phyloP scores from a whole-genome alignment of 2,113 vertebrate species.

The Neogale vison region DNA sequence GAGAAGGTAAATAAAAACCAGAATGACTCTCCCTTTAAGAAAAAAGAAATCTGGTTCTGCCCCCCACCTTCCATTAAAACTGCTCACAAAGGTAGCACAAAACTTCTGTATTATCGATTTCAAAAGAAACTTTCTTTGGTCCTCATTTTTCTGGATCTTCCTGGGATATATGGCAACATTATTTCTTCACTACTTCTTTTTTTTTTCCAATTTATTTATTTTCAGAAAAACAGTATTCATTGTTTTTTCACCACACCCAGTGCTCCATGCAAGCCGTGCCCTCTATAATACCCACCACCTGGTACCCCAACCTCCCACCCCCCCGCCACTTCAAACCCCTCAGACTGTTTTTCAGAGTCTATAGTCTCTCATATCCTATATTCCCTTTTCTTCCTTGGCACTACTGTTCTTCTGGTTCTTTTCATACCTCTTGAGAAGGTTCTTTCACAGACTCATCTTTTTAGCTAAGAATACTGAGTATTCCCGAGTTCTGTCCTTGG shows the following conservation, averaged over 20 bases:
- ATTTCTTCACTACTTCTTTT: neutral
- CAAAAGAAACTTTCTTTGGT: neutral
- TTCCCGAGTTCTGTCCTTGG: neutral
- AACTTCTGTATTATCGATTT: constrained; percentile 5
- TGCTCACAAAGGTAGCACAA: neutral
- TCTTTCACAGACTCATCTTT: neutral
- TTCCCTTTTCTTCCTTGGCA: neutral
- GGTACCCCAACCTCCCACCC: too few species aligned
- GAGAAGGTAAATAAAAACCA: constrained; percentile 19
- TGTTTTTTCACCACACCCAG: too few species aligned
- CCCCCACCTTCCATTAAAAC: neutral
- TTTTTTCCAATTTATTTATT: too few species aligned
- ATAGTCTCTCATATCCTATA: neutral
- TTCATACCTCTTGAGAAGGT: neutral
- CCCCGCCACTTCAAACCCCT: too few species aligned
- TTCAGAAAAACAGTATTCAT: too few species aligned
- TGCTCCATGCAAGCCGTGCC: too few species aligned
- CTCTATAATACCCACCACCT: too few species aligned
- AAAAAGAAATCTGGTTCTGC: neutral
- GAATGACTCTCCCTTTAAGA: neutral
- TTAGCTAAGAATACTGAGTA: neutral
- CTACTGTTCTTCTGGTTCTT: constrained; percentile 21
- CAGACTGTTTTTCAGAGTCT: too few species aligned
- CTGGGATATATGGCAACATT: neutral
- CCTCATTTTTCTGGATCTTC: constrained; percentile 15